Evolutionary conservation across 1,140 invertebrate species (phyloP).

Genomic region (Bombus pyrosoma): DNA sequence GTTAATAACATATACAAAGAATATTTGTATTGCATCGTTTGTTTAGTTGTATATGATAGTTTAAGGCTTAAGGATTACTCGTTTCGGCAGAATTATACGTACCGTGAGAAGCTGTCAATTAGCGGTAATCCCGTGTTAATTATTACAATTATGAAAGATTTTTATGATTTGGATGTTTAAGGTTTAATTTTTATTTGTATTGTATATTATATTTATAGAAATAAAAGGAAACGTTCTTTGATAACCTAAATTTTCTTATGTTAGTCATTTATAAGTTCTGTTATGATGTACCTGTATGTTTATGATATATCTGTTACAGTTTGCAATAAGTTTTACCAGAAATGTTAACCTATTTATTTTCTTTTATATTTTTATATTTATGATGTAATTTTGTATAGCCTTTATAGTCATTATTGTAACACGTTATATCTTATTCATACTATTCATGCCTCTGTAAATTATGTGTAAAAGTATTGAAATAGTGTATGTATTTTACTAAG

Average conservation of each 20-base stretch:
- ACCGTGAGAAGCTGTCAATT: slow-evolving; percentile 46
- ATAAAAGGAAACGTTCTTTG: slow-evolving; percentile 24
- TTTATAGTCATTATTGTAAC: background rate
- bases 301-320: background rate
- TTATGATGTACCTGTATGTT: background rate
- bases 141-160: background rate
- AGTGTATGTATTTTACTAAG: background rate
- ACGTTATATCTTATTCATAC: background rate
- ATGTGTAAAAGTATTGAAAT: background rate
- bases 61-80: background rate
- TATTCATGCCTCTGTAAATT: background rate
- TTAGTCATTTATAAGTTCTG: slow-evolving; percentile 16
- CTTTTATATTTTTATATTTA: background rate
- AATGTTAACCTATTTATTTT: background rate
- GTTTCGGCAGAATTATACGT: background rate
- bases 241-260: slow-evolving; percentile 40
- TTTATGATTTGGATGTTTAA: background rate
- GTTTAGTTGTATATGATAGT: background rate
- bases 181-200: background rate
- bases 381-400: background rate
- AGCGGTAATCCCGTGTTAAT: background rate
- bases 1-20: background rate
- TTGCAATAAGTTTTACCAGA: background rate
- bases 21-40: background rate
- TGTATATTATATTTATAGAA: slow-evolving; percentile 3